A percentile compares a stretch with the other conserved stretches of the same genome.
Evolutionary conservation across 1,140 invertebrate species (phyloP).

Genomic region (Phortica variegata): DNA sequence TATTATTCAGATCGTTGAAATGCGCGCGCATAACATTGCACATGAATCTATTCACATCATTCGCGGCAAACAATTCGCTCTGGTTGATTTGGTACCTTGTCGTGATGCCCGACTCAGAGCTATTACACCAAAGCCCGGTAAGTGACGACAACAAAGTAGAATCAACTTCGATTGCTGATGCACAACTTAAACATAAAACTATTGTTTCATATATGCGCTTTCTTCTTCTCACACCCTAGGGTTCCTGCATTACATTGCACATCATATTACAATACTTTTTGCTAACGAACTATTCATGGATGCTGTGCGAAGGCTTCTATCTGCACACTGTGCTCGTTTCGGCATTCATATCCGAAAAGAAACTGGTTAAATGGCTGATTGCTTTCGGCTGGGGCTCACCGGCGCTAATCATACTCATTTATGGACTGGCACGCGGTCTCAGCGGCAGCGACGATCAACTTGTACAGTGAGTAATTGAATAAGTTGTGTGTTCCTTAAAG

Average conservation of each 20-base stretch:
- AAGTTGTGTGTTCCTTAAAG: too few species aligned
- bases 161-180: neutral
- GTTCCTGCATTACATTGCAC: slow-evolving; percentile 80
- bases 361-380: slow-evolving; percentile 79
- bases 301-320: slow-evolving; percentile 91
- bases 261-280: slow-evolving; percentile 85
- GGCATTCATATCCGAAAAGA: slow-evolving; percentile 85
- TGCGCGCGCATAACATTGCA: slow-evolving; percentile 89
- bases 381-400: slow-evolving; percentile 83
- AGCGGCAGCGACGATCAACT: slow-evolving; percentile 60
- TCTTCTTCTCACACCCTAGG: slow-evolving; percentile 59
- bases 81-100: slow-evolving; percentile 68
- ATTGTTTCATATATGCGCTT: neutral
- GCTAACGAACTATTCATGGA: slow-evolving; percentile 93
- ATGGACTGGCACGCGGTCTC: slow-evolving; percentile 64
- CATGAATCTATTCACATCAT: slow-evolving; percentile 90
- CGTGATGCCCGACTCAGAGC: slow-evolving; percentile 60
- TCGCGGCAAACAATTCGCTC: slow-evolving; percentile 76
- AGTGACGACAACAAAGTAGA: slow-evolving; percentile 21
- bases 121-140: slow-evolving; percentile 59
- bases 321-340: slow-evolving; percentile 89
- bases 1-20: slow-evolving; percentile 62
- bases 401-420: slow-evolving; percentile 68
- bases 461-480: slow-evolving; percentile 62
- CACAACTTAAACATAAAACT: too few species aligned